A percentile compares a stretch with the other conserved stretches of the same genome.
Evolutionary conservation across 2,113 vertebrate genomes (phyloP).

Genomic region (Gracilinanus agilis): DNA sequence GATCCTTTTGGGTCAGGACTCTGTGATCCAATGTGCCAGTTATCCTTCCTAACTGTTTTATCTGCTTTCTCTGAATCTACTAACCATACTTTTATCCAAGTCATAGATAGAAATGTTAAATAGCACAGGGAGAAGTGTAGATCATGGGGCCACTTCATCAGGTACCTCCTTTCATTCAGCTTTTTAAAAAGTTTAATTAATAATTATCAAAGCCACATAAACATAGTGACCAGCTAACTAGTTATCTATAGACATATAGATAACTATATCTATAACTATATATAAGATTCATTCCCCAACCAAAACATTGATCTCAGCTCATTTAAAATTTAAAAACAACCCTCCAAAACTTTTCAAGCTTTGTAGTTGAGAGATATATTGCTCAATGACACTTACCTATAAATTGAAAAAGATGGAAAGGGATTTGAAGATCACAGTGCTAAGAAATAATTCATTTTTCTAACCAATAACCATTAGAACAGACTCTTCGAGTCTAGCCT

Average conservation of each 20-base stretch:
- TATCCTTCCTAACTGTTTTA: too few relatives aligned
- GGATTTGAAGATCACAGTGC: background rate
- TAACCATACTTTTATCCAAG: too few relatives aligned
- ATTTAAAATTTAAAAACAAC: conserved; percentile 22
- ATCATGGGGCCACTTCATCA: too few relatives aligned
- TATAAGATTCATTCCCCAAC: conserved; percentile 19
- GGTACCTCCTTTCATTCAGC: too few relatives aligned
- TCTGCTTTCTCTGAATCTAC: too few relatives aligned
- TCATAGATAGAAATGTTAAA: too few relatives aligned
- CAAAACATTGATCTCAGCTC: conserved; percentile 55
- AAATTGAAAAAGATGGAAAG: conserved; percentile 24
- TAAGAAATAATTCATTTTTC: conserved; percentile 24
- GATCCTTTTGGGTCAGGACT: too few relatives aligned
- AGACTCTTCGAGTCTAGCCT: too few relatives aligned
- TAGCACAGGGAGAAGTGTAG: too few relatives aligned
- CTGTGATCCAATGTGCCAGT: too few relatives aligned
- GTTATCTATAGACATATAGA: too few relatives aligned
- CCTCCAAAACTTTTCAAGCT: conserved; percentile 15
- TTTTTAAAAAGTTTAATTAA: conserved; percentile 27
- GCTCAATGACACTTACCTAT: background rate
- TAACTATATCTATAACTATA: too few relatives aligned
- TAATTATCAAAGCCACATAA: conserved; percentile 49
- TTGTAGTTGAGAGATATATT: background rate
- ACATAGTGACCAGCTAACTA: conserved; percentile 8
- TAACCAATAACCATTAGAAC: background rate